These are phyloP conservation scores for Myiopsitta monachus DNA, from an alignment of 2,113 vertebrate genomes.

Conservation along the genomic window DNA sequence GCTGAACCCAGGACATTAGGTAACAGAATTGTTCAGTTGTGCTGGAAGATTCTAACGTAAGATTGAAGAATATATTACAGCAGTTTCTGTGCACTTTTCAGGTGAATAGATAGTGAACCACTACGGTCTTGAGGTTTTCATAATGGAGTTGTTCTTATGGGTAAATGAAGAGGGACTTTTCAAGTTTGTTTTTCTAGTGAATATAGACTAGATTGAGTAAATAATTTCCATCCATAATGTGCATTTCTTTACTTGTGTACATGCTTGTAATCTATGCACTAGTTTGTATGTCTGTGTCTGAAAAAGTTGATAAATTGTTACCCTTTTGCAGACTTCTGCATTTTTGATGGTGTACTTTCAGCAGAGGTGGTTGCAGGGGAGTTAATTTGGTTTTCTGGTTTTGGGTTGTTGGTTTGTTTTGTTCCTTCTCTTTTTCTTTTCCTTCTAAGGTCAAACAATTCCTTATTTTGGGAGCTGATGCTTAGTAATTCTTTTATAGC, in stretches of 20 bases:
- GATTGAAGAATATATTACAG: not conserved
- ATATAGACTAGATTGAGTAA: not conserved
- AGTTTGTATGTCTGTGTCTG: not conserved
- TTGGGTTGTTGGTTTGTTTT: not conserved
- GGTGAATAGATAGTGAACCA: not conserved
- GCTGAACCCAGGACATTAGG: not conserved
- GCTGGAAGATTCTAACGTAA: not conserved
- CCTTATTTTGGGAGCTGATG: not conserved
- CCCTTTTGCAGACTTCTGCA: not conserved
- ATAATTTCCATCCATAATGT: not conserved
- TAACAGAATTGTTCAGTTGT: not conserved
- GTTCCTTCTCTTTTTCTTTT: not conserved
- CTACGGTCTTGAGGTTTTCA: not conserved
- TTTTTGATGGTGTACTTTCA: not conserved
- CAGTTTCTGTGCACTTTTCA: not conserved
- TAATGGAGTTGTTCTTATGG: not conserved
- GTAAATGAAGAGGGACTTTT: not conserved
- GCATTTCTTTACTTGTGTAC: not conserved
- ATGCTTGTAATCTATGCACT: not conserved
- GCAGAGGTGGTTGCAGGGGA: not conserved
- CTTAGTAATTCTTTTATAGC: not conserved
- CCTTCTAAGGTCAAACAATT: not conserved
- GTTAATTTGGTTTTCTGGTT: not conserved
- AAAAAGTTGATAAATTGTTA: not conserved
- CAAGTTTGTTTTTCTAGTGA: not conserved